A percentile compares a stretch with the other conserved stretches of the same genome.
These are phyloP conservation scores for Ataeniobius toweri DNA, from an alignment of 2,797 vertebrate genomes.

Conservation along the genomic window DNA sequence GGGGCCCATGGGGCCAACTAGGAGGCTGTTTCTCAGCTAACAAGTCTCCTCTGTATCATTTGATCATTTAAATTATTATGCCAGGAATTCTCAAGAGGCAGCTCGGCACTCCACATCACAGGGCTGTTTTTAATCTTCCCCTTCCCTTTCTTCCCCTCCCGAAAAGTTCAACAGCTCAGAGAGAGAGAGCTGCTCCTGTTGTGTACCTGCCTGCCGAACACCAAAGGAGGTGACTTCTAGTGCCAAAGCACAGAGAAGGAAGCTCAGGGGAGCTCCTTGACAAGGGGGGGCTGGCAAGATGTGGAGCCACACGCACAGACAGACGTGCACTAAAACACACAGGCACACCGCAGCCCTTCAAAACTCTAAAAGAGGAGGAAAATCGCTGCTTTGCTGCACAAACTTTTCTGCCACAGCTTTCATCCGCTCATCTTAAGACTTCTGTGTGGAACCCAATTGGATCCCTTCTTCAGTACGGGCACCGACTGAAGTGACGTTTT, in stretches of 20 bases:
- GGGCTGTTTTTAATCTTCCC: slow-evolving; percentile 87
- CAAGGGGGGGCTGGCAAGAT: slow-evolving; percentile 56
- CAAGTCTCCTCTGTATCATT: slow-evolving; percentile 90
- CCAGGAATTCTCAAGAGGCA: slow-evolving; percentile 86
- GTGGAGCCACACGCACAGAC: slow-evolving; percentile 53
- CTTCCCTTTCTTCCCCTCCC: slow-evolving; percentile 83
- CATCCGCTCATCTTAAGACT: slow-evolving; percentile 77
- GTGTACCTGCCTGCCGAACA: slow-evolving; percentile 84
- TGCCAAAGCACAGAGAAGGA: slow-evolving; percentile 79
- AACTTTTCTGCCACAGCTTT: slow-evolving; percentile 81
- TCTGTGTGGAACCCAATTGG: slow-evolving; percentile 69
- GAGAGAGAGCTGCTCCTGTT: slow-evolving; percentile 81
- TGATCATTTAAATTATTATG: slow-evolving; percentile 92
- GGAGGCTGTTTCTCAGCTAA: slow-evolving; percentile 87
- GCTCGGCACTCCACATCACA: slow-evolving; percentile 86
- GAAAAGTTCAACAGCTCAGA: slow-evolving; percentile 83
- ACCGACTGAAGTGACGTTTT: slow-evolving; percentile 74
- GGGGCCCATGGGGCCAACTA: slow-evolving; percentile 87
- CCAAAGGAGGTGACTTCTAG: slow-evolving; percentile 86
- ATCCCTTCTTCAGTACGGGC: slow-evolving; percentile 68
- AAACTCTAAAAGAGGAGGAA: slow-evolving; percentile 81
- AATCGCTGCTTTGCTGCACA: slow-evolving; percentile 81
- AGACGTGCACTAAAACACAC: slow-evolving; percentile 25
- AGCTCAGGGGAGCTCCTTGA: slow-evolving; percentile 82
- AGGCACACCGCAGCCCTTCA: slow-evolving; percentile 70